phyloP scores from a whole-genome alignment of 2,113 vertebrate species.

The Lepus europaeus region DNA sequence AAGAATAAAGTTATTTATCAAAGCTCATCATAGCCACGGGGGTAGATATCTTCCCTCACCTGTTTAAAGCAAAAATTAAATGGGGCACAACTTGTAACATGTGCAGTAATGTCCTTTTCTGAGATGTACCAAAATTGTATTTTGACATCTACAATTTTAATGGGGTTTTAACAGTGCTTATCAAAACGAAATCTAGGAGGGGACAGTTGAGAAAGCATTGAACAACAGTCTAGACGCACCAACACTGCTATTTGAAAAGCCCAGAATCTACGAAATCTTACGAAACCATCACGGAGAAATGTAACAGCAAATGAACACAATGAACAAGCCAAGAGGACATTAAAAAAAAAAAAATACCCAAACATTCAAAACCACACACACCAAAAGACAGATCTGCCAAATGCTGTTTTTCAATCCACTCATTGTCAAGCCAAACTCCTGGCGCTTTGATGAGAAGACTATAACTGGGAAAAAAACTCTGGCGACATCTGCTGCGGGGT shows the following conservation, averaged over 20 bases:
- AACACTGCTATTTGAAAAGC: not conserved
- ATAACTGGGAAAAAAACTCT: not conserved
- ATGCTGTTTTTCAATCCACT: not conserved
- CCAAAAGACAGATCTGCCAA: not conserved
- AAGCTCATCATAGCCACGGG: not conserved
- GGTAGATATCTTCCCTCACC: not conserved
- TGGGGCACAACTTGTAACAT: not conserved
- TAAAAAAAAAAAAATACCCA: not conserved
- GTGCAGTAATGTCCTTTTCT: not conserved
- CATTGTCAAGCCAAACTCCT: not conserved
- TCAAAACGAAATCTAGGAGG: not conserved
- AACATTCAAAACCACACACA: no score
- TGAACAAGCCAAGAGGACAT: not conserved
- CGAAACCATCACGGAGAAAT: not conserved
- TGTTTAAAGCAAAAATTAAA: constrained; percentile 57
- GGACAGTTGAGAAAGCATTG: not conserved
- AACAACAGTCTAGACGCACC: not conserved
- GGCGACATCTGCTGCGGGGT: constrained; percentile 1
- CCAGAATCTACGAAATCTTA: not conserved
- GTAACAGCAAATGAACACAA: not conserved
- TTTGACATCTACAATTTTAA: not conserved
- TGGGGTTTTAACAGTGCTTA: not conserved
- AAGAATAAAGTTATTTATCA: constrained; percentile 28
- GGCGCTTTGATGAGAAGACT: constrained; percentile 9
- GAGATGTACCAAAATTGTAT: not conserved